These are phyloP conservation scores for Romanogobio albipinnatus DNA, from an alignment of 2,113 vertebrate species.

Conservation along the genomic window DNA sequence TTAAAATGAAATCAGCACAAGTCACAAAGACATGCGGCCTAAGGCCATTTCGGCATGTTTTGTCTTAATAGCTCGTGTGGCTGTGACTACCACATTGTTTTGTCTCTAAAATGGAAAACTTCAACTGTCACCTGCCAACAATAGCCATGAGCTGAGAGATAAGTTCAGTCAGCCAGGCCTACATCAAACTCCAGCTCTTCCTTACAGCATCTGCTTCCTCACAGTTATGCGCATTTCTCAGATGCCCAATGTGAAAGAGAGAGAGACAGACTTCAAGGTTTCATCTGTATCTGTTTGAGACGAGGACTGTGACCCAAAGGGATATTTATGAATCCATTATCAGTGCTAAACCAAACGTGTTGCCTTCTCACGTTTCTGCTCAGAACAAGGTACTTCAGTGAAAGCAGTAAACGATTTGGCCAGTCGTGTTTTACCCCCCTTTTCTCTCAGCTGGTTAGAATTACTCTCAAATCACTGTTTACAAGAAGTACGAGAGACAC, in stretches of 20 bases:
- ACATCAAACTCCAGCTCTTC: neutral
- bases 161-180: constrained; percentile 35
- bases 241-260: neutral
- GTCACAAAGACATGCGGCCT: constrained; percentile 30
- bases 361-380: constrained; percentile 64
- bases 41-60: constrained; percentile 63
- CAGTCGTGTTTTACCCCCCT: constrained; percentile 56
- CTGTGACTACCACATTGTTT: constrained; percentile 69
- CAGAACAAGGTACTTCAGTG: constrained; percentile 61
- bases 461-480: constrained; percentile 77
- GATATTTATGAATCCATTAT: constrained; percentile 72
- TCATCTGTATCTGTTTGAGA: constrained; percentile 49
- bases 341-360: constrained; percentile 60
- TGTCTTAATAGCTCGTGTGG: constrained; percentile 73
- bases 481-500: constrained; percentile 73
- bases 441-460: constrained; percentile 73
- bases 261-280: constrained; percentile 43
- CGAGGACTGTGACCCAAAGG: constrained; percentile 68
- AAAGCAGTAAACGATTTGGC: constrained; percentile 47
- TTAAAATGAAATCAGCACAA: constrained; percentile 43
- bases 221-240: neutral
- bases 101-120: constrained; percentile 64
- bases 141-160: constrained; percentile 60
- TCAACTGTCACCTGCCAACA: constrained; percentile 59
- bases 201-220: neutral